These are phyloP conservation scores for Athene noctua DNA, from an alignment of 2,113 vertebrate genomes.

Conservation along the genomic window DNA sequence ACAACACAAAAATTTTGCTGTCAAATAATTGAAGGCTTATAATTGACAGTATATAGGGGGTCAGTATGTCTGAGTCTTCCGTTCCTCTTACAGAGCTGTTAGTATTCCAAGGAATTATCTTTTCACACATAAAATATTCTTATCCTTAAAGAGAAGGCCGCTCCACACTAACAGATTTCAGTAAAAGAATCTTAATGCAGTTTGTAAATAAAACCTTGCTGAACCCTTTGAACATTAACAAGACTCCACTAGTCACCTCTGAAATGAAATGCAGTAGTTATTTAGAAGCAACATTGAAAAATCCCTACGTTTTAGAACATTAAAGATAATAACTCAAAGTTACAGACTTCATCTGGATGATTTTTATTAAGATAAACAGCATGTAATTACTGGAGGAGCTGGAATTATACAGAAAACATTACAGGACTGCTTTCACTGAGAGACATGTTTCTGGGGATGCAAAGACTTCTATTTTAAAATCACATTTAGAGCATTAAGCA, in stretches of 20 bases:
- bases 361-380: conserved; percentile 32
- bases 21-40: not conserved
- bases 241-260: not conserved
- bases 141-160: not conserved
- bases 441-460: not conserved
- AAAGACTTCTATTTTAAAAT: conserved; percentile 14
- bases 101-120: not conserved
- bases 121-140: not conserved
- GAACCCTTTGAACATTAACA: not conserved
- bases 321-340: not conserved
- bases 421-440: not conserved
- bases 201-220: conserved; percentile 1
- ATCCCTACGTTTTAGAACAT: not conserved
- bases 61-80: not conserved
- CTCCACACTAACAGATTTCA: not conserved
- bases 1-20: not conserved
- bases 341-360: conserved; percentile 14
- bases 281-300: not conserved
- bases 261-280: not conserved
- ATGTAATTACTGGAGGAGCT: not conserved
- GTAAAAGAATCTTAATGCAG: not conserved
- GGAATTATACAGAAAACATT: not conserved
- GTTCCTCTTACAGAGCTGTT: not conserved
- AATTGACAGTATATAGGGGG: not conserved
- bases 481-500: conserved; percentile 2